phyloP scores from a whole-genome alignment of 2,113 vertebrate genomes.

The Aldabrachelys gigantea region DNA sequence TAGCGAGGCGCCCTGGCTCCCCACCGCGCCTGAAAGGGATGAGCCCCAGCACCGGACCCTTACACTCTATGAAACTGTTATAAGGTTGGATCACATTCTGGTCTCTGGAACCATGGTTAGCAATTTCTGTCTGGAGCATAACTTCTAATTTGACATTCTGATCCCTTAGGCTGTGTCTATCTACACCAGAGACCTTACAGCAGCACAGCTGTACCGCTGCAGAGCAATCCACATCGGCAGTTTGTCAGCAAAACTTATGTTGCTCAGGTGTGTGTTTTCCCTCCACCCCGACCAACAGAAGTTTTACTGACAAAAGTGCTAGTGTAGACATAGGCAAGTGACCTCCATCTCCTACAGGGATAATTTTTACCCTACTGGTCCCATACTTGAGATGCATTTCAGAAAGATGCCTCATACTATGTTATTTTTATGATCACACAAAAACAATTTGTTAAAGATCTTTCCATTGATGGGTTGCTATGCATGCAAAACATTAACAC shows the following conservation, averaged over 20 bases:
- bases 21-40: too few relatives aligned
- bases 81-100: accelerated
- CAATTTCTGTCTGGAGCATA: background rate
- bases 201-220: too few relatives aligned
- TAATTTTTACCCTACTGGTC: accelerated
- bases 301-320: too few relatives aligned
- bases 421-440: accelerated
- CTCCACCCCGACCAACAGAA: too few relatives aligned
- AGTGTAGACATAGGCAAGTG: background rate
- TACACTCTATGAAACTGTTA: background rate
- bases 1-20: too few relatives aligned
- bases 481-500: background rate
- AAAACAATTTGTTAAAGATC: background rate
- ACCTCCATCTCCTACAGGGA: background rate
- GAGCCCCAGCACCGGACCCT: too few relatives aligned
- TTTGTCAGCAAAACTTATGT: too few relatives aligned
- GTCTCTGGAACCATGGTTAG: background rate
- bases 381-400: background rate
- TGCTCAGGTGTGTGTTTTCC: too few relatives aligned
- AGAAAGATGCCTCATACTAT: background rate
- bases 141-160: background rate
- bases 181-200: too few relatives aligned
- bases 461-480: accelerated
- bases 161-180: too few relatives aligned
- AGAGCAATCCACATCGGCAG: too few relatives aligned